Conservation (phyloP, 2,888 invertebrate genomes). For the Elysia crispata region DNA sequence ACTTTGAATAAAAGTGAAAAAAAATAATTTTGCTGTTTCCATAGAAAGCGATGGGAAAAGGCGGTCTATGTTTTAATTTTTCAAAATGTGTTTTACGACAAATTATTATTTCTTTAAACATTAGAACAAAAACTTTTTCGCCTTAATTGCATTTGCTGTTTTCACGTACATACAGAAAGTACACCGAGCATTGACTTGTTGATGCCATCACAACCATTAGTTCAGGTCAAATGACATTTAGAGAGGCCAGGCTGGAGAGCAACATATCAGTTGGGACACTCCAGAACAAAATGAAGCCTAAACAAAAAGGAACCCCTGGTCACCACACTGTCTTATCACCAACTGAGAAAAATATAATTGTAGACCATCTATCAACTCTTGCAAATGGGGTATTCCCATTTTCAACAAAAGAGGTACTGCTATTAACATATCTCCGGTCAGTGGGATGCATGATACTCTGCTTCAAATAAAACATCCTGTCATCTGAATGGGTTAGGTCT, state of each 20-base stretch:
- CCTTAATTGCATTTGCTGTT: too few species aligned
- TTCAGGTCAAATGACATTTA: neutral
- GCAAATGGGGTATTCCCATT: conserved; percentile 41
- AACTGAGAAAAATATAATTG: conserved; percentile 19
- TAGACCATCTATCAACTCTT: conserved; percentile 19
- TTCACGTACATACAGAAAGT: too few species aligned
- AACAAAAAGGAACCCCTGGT: conserved; percentile 14
- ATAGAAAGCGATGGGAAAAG: too few species aligned
- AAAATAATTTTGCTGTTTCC: too few species aligned
- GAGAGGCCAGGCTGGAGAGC: neutral
- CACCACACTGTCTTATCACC: conserved; percentile 6
- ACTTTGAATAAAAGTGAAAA: too few species aligned
- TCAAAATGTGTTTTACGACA: too few species aligned
- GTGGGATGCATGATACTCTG: neutral
- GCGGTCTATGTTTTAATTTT: too few species aligned
- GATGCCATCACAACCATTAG: too few species aligned
- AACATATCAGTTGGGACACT: conserved; percentile 20
- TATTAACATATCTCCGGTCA: neutral
- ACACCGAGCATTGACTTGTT: too few species aligned
- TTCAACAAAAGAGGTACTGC: conserved; percentile 33
- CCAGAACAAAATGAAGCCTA: conserved; percentile 19
- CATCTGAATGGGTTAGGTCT: conserved; percentile 2
- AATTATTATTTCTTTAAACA: too few species aligned
- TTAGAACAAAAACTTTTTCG: too few species aligned
- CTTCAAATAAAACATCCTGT: neutral